Evolutionary conservation across 2,888 invertebrate genomes (phyloP).

Genomic region (Polydrusus pterygomalis): DNA sequence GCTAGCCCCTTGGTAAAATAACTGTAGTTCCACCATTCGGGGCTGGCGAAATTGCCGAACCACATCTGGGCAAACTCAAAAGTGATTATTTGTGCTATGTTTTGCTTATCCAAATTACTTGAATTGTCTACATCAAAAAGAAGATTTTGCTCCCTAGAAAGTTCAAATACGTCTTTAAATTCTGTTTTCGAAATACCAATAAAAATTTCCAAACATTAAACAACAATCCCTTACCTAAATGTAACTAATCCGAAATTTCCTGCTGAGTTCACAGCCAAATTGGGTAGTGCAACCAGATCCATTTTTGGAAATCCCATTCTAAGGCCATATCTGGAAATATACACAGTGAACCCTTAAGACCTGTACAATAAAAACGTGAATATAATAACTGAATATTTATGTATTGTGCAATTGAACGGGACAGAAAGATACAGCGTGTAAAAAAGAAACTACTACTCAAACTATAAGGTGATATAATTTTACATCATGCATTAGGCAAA

Average conservation of each 20-base stretch:
- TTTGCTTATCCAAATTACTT: constrained; percentile 75
- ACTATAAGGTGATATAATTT: no score
- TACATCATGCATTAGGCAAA: no score
- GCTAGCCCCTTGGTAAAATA: constrained; percentile 87
- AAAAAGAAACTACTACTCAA: no score
- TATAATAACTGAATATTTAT: no score
- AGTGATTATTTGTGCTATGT: constrained; percentile 79
- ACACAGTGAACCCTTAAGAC: neutral
- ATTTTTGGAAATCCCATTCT: constrained; percentile 74
- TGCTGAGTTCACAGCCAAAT: constrained; percentile 90
- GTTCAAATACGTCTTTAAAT: no score
- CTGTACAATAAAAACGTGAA: no score
- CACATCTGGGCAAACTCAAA: constrained; percentile 90
- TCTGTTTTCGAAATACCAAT: no score
- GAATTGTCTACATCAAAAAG: constrained; percentile 72
- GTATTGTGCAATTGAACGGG: no score
- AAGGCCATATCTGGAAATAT: constrained; percentile 62
- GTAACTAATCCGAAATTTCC: constrained; percentile 93
- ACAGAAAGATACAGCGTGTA: no score
- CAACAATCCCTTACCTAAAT: constrained; percentile 75
- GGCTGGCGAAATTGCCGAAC: constrained; percentile 86
- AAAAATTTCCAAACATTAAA: no score
- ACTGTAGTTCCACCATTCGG: constrained; percentile 83
- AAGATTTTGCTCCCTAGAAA: constrained; percentile 76
- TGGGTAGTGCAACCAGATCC: constrained; percentile 87